Conservation (phyloP, 2,888 invertebrate species). For the Drosophila leonis region DNA sequence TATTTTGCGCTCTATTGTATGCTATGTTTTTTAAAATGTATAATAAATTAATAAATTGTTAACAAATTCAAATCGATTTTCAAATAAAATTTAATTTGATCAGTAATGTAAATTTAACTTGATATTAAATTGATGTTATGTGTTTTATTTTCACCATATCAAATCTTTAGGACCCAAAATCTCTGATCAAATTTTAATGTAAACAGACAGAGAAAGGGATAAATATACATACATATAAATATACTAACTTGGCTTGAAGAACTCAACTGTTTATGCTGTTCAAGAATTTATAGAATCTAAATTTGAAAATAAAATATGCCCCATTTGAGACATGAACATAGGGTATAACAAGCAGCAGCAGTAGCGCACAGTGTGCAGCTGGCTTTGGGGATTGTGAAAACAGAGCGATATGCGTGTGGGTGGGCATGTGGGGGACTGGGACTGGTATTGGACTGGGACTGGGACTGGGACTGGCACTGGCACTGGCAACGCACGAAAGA, state of each 20-base stretch:
- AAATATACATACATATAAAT: too few species aligned
- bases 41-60: too few species aligned
- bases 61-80: neutral
- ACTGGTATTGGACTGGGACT: constrained; percentile 4
- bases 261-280: neutral
- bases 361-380: constrained; percentile 26
- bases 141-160: neutral
- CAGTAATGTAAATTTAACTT: too few species aligned
- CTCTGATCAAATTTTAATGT: neutral
- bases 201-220: too few species aligned
- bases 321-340: neutral
- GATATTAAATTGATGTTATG: too few species aligned
- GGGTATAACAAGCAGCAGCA: constrained; percentile 16
- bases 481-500: constrained; percentile 72
- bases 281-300: neutral
- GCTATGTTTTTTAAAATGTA: too few species aligned
- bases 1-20: too few species aligned
- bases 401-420: constrained; percentile 27
- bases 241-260: neutral
- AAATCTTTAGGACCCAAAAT: neutral
- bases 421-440: neutral
- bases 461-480: constrained; percentile 12
- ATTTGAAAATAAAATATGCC: neutral
- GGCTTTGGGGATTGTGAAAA: constrained; percentile 41
- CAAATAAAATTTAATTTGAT: neutral